Conservation (phyloP, 30 jellyfish, hydroid and myxozoan genomes). For the Chrysaora quinquecirrha region DNA sequence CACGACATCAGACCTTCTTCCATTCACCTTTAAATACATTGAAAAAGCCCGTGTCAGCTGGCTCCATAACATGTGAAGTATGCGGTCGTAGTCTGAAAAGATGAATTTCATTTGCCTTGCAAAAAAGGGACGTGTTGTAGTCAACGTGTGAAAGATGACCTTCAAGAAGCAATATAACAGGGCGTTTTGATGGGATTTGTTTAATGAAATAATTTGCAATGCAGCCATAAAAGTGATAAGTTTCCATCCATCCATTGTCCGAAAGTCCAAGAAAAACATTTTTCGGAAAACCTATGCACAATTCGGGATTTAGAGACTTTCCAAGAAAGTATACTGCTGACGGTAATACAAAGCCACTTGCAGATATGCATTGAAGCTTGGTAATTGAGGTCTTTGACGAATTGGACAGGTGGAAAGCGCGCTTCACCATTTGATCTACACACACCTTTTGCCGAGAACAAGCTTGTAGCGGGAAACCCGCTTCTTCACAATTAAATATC, state of each 20-base stretch:
- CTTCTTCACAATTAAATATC: constrained; percentile 28
- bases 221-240: constrained; percentile 52
- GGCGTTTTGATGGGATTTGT: constrained; percentile 29
- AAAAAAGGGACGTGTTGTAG: constrained; percentile 29
- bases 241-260: no score
- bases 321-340: constrained; percentile 7
- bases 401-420: constrained; percentile 25
- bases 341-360: neutral
- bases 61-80: constrained; percentile 47
- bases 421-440: constrained; percentile 12
- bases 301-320: constrained; percentile 56
- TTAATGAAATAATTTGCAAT: constrained; percentile 25
- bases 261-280: constrained; percentile 27
- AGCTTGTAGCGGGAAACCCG: constrained; percentile 30
- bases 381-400: constrained; percentile 33
- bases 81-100: constrained; percentile 45
- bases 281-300: constrained; percentile 44
- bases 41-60: constrained; percentile 45
- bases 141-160: constrained; percentile 49
- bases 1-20: constrained; percentile 14
- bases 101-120: constrained; percentile 23
- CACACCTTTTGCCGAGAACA: constrained; percentile 26
- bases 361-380: constrained; percentile 28
- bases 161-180: constrained; percentile 40
- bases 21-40: constrained; percentile 36